Evolutionary conservation across 2,797 vertebrate genomes (phyloP).

Genomic region (Melanotaenia maccullochi): DNA sequence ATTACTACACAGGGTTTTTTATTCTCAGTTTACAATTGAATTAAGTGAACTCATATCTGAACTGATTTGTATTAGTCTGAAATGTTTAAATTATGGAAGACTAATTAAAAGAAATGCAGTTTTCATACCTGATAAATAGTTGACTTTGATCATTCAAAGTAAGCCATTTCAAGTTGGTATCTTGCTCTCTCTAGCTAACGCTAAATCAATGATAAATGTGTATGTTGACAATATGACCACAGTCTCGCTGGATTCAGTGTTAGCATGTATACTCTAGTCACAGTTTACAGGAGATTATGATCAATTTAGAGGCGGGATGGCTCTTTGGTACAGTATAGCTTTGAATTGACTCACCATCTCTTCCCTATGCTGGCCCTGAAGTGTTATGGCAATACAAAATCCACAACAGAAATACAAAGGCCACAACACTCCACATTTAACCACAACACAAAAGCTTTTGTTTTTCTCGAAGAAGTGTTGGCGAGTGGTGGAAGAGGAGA

Average conservation of each 20-base stretch:
- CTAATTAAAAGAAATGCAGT: not conserved
- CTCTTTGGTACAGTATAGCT: constrained; percentile 17
- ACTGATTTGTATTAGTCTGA: not conserved
- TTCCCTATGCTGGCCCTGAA: not conserved
- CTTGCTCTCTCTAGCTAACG: not conserved
- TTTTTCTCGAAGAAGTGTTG: no score
- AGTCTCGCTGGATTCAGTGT: not conserved
- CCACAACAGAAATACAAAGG: no score
- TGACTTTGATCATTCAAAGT: constrained; percentile 7
- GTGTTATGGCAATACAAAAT: no score
- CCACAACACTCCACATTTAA: no score
- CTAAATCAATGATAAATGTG: constrained; percentile 24
- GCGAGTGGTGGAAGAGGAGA: no score
- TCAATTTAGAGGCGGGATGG: constrained; percentile 18
- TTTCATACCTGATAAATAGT: not conserved
- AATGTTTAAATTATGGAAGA: not conserved
- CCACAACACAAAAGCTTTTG: no score
- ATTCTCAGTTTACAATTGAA: constrained; percentile 2
- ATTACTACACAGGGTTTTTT: constrained; percentile 19
- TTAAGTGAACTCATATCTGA: not conserved
- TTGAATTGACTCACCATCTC: constrained; percentile 5
- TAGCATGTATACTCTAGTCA: constrained; percentile 22
- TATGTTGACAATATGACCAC: constrained; percentile 20
- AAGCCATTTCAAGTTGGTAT: not conserved
- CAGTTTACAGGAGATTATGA: constrained; percentile 22